Percentiles rank a stretch among this genome's conserved stretches.
phyloP scores from a whole-genome alignment of 2,888 invertebrate species.

The Tuta absoluta region DNA sequence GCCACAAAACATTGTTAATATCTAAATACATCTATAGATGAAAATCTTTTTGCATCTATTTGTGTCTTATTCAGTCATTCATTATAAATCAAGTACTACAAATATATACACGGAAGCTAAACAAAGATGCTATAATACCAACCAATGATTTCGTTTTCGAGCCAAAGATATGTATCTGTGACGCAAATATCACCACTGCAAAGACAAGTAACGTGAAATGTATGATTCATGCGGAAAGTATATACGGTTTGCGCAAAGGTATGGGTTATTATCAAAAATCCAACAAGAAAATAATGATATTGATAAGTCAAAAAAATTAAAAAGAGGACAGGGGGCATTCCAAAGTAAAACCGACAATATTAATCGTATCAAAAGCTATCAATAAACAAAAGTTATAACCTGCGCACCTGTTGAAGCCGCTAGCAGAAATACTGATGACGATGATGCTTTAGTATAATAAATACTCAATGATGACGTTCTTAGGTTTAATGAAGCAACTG shows the following conservation, averaged over 20 bases:
- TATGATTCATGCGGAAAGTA: not conserved
- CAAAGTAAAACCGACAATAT: conserved; percentile 12
- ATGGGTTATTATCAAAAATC: not conserved
- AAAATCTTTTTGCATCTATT: conserved; percentile 42
- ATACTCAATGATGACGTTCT: conserved; percentile 42
- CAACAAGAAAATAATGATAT: not conserved
- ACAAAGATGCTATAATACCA: conserved; percentile 62
- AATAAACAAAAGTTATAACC: conserved; percentile 36
- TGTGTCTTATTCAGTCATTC: conserved; percentile 46
- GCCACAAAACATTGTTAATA: conserved; percentile 53
- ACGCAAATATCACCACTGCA: conserved; percentile 45
- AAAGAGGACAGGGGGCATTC: not conserved
- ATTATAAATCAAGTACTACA: conserved; percentile 48
- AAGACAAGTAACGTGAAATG: not conserved
- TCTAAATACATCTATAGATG: conserved; percentile 38
- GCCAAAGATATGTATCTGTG: conserved; percentile 55
- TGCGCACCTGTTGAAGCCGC: conserved; percentile 45
- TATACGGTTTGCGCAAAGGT: not conserved
- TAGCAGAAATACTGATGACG: conserved; percentile 35
- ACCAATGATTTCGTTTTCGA: conserved; percentile 47
- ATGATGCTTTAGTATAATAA: conserved; percentile 18
- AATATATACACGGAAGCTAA: conserved; percentile 58
- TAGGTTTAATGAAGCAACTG: conserved; percentile 51
- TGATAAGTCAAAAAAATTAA: not conserved
- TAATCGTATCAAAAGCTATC: conserved; percentile 23